Percentiles rank a stretch among this genome's conserved stretches.
phyloP scores from a whole-genome alignment of 2,888 invertebrate genomes.

The Hypomecis atomaria region DNA sequence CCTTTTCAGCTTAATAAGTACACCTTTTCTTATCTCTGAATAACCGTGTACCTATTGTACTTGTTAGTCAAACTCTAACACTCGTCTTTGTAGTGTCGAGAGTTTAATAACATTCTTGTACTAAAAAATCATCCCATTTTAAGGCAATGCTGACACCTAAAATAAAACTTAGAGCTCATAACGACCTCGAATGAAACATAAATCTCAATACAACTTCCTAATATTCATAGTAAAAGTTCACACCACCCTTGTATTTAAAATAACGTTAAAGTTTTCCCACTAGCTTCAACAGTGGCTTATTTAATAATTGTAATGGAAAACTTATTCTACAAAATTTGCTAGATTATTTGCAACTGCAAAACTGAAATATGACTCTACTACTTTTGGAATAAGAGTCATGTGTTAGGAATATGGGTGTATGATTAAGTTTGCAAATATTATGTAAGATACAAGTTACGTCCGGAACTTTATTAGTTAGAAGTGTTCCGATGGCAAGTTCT shows the following conservation, averaged over 20 bases:
- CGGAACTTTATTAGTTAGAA: slow-evolving; percentile 10
- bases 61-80: no score
- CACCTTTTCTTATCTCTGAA: no score
- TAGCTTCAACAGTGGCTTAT: slow-evolving; percentile 47
- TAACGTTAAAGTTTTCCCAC: slow-evolving; percentile 46
- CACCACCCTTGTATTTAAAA: slow-evolving; percentile 43
- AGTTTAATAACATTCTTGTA: no score
- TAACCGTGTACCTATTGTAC: no score
- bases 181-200: slow-evolving; percentile 13
- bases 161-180: background rate
- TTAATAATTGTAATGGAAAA: slow-evolving; percentile 53
- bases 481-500: slow-evolving; percentile 16
- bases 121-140: no score
- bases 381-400: slow-evolving; percentile 1
- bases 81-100: no score
- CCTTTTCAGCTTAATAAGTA: no score
- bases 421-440: slow-evolving; percentile 19
- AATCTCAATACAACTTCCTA: slow-evolving; percentile 27
- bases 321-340: slow-evolving; percentile 50
- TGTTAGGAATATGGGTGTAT: background rate
- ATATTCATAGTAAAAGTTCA: slow-evolving; percentile 34
- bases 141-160: background rate
- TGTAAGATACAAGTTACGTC: slow-evolving; percentile 16
- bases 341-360: slow-evolving; percentile 15
- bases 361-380: background rate